These are phyloP conservation scores for Choreutis nemorana DNA, from an alignment of 2,888 invertebrate species.

Conservation along the genomic window DNA sequence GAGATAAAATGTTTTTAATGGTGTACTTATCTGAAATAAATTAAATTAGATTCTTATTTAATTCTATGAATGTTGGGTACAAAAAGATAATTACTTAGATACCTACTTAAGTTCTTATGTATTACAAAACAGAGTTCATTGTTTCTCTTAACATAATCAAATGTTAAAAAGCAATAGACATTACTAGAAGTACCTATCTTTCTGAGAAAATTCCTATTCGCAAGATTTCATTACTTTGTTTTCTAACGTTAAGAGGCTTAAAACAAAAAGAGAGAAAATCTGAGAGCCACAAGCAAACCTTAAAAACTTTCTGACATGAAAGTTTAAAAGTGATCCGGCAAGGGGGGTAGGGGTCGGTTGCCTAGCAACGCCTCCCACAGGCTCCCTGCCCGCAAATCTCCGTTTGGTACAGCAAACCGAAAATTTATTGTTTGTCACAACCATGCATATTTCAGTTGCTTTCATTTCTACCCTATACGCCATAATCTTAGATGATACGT, in stretches of 20 bases:
- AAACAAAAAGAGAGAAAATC: constrained; percentile 55
- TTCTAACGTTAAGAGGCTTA: constrained; percentile 34
- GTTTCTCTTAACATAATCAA: too few relatives aligned
- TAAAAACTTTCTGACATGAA: constrained; percentile 65
- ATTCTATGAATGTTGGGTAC: too few relatives aligned
- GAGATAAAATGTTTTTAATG: too few relatives aligned
- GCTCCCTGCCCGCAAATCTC: constrained; percentile 56
- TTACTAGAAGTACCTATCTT: neutral
- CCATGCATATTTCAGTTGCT: too few relatives aligned
- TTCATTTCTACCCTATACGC: too few relatives aligned
- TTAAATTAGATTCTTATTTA: too few relatives aligned
- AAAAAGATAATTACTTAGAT: too few relatives aligned
- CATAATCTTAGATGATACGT: too few relatives aligned
- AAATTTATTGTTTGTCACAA: constrained; percentile 47
- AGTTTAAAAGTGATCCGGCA: constrained; percentile 63
- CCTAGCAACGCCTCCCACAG: constrained; percentile 48
- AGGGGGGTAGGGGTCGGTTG: constrained; percentile 31
- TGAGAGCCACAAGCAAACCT: constrained; percentile 59
- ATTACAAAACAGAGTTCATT: too few relatives aligned
- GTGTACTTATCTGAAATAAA: too few relatives aligned
- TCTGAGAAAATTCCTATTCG: constrained; percentile 3
- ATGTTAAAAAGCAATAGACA: too few relatives aligned
- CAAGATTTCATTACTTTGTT: constrained; percentile 19
- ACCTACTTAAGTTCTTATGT: too few relatives aligned
- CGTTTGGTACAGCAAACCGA: constrained; percentile 47